Evolutionary conservation across 2,888 invertebrate genomes (phyloP).

Genomic region (Dorcus parallelipipedus): DNA sequence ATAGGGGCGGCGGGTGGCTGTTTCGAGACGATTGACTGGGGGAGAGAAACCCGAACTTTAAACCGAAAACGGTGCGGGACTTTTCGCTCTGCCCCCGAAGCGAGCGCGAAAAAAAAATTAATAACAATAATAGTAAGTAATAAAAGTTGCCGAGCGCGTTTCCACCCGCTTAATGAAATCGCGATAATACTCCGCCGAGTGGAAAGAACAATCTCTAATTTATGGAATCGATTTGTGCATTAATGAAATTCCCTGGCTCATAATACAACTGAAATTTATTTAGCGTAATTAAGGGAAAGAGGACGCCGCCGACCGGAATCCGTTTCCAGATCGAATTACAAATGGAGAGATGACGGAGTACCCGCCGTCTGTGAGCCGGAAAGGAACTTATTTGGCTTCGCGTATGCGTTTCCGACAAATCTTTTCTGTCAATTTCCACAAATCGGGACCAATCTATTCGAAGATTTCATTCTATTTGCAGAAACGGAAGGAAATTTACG

Average conservation of each 20-base stretch:
- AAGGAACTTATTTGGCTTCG: neutral
- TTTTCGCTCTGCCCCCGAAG: no score
- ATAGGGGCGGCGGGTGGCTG: no score
- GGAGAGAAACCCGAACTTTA: no score
- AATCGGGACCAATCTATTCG: neutral
- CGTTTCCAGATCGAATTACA: neutral
- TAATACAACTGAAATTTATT: conserved; percentile 2
- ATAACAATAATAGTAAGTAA: no score
- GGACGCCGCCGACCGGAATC: neutral
- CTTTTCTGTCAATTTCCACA: neutral
- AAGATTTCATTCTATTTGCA: neutral
- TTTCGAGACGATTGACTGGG: no score
- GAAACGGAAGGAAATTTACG: no score
- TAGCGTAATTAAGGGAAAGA: neutral
- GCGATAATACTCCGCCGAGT: neutral
- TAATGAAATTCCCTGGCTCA: neutral
- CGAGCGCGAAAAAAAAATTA: no score
- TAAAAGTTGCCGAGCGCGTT: neutral
- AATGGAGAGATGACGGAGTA: neutral
- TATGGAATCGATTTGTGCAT: neutral
- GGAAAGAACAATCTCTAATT: neutral
- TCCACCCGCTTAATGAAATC: neutral
- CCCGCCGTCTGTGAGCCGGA: neutral
- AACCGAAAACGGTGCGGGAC: no score
- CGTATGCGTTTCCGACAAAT: neutral